phyloP scores from a whole-genome alignment of 2,113 vertebrate genomes.

The Pagrus major region DNA sequence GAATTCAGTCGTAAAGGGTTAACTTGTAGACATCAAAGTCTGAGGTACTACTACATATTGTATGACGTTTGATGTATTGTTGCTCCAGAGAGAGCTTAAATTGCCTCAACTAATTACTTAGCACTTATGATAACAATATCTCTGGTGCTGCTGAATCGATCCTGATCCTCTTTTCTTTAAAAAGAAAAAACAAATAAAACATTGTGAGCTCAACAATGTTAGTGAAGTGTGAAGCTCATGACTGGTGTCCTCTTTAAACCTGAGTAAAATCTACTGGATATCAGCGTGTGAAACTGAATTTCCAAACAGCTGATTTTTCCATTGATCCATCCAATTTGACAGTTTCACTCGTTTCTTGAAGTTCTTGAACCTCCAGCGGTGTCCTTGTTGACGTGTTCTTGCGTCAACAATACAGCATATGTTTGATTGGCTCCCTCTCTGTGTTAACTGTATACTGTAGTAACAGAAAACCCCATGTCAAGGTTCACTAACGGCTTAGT shows the following conservation, averaged over 20 bases:
- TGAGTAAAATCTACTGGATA: neutral
- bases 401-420: neutral
- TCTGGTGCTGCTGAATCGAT: neutral
- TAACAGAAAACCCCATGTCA: neutral
- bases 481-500: constrained; percentile 31
- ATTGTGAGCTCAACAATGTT: neutral
- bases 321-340: neutral
- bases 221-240: neutral
- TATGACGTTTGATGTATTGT: too few relatives aligned
- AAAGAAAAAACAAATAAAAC: neutral
- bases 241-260: too few relatives aligned
- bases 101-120: too few relatives aligned
- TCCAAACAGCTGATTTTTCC: neutral
- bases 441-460: neutral
- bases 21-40: too few relatives aligned
- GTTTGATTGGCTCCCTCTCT: neutral
- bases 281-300: neutral
- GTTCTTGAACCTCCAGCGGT: neutral
- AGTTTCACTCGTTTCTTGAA: neutral
- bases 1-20: too few relatives aligned
- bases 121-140: too few relatives aligned
- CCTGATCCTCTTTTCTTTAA: neutral
- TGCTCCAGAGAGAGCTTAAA: too few relatives aligned
- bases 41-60: too few relatives aligned
- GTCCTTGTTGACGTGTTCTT: neutral